Evolutionary conservation across 2,888 invertebrate species (phyloP).

Genomic region (Pyrochroa serraticornis): DNA sequence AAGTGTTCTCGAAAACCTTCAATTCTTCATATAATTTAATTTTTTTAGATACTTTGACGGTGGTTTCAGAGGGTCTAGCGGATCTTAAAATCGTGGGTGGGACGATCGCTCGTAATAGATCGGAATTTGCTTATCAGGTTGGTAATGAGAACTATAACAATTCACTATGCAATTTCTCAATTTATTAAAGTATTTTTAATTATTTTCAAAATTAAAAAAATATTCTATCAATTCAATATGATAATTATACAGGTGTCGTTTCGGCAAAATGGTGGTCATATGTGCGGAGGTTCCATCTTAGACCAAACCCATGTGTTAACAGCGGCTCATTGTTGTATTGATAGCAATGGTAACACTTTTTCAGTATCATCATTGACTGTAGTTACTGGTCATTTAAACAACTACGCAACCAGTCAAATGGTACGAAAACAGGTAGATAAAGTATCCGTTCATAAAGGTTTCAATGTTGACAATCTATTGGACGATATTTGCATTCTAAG

Average conservation of each 20-base stretch:
- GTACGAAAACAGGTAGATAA: slow-evolving; percentile 4
- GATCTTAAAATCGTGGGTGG: slow-evolving; percentile 7
- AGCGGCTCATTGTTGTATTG: slow-evolving; percentile 20
- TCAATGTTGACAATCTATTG: not conserved
- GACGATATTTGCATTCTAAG: slow-evolving; percentile 19
- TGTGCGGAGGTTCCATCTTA: slow-evolving; percentile 24
- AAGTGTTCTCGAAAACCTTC: not conserved
- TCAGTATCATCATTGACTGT: not conserved
- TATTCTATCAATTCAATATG: no score
- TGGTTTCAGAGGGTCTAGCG: not conserved
- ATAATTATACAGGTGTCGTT: slow-evolving; percentile 13
- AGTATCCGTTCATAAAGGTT: slow-evolving; percentile 9
- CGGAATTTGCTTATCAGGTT: slow-evolving; percentile 6
- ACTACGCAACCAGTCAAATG: not conserved
- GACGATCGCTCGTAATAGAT: not conserved
- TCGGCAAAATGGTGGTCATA: slow-evolving; percentile 1
- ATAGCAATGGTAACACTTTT: not conserved
- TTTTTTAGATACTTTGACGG: not conserved
- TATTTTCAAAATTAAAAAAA: no score
- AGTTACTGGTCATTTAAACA: slow-evolving; percentile 8
- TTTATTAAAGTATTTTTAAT: not conserved
- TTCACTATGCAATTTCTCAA: not conserved
- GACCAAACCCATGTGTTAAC: slow-evolving; percentile 19
- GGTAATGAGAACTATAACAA: not conserved
- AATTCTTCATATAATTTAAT: not conserved